Conservation (phyloP, 2,113 vertebrate species). For the Noctilio leporinus region DNA sequence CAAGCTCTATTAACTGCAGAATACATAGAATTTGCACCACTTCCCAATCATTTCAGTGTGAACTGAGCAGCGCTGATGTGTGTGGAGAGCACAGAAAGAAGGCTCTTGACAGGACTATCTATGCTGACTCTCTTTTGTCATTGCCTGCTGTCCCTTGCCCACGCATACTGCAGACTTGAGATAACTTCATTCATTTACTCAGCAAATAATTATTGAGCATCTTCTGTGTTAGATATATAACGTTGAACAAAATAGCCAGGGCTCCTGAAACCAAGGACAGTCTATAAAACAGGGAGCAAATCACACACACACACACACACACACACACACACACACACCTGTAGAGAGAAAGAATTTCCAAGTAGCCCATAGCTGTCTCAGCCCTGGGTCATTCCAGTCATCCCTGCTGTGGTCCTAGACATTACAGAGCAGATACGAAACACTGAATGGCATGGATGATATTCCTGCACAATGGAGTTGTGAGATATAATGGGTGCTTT, state of each 20-base stretch:
- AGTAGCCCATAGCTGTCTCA: background rate
- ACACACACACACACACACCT: rapidly evolving
- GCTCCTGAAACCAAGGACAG: background rate
- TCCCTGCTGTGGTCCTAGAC: background rate
- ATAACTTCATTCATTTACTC: background rate
- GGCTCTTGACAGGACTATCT: background rate
- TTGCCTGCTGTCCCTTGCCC: background rate
- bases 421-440: background rate
- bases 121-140: background rate
- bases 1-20: background rate
- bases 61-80: background rate
- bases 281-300: background rate
- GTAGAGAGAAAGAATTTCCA: background rate
- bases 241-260: background rate
- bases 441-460: background rate
- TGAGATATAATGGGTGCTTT: no score
- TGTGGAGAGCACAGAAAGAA: background rate
- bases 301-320: background rate
- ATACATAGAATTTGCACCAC: background rate
- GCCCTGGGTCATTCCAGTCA: background rate
- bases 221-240: background rate
- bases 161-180: background rate
- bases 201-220: background rate
- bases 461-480: background rate
- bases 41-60: background rate